Percentiles rank a stretch among this genome's conserved stretches.
Evolutionary conservation across 2,113 vertebrate genomes (phyloP).

Genomic region (Collichthys lucidus): DNA sequence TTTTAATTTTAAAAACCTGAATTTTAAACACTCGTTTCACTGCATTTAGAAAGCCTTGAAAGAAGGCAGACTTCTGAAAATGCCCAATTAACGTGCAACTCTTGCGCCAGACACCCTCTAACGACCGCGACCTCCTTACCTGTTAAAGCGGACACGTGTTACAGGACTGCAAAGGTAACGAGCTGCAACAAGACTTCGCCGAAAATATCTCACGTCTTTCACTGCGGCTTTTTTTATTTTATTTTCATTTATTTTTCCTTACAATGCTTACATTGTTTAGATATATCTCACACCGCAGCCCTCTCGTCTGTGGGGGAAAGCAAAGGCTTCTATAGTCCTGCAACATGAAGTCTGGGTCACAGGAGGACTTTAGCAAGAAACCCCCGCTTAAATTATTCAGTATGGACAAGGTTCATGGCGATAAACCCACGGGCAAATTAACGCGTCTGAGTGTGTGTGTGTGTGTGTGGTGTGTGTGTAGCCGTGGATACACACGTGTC

Average conservation of each 20-base stretch:
- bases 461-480: background rate
- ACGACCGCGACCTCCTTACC: conserved; percentile 15
- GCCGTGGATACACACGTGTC: background rate
- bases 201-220: background rate
- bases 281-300: conserved; percentile 15
- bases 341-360: conserved; percentile 84
- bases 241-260: background rate
- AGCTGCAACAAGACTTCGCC: background rate
- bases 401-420: conserved; percentile 73
- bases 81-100: background rate
- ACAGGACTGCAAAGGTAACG: background rate
- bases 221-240: conserved; percentile 8
- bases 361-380: conserved; percentile 84
- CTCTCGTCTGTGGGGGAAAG: conserved; percentile 66
- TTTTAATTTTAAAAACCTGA: background rate
- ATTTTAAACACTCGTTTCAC: conserved; percentile 6
- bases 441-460: background rate
- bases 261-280: background rate
- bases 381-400: conserved; percentile 87
- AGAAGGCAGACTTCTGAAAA: background rate
- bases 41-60: background rate
- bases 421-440: conserved; percentile 52
- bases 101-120: background rate
- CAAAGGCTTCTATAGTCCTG: conserved; percentile 83
- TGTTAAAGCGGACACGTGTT: background rate